Percentiles rank a stretch among this genome's conserved stretches.
Conservation (phyloP, 2,113 vertebrate genomes). For the Antechinus flavipes region DNA sequence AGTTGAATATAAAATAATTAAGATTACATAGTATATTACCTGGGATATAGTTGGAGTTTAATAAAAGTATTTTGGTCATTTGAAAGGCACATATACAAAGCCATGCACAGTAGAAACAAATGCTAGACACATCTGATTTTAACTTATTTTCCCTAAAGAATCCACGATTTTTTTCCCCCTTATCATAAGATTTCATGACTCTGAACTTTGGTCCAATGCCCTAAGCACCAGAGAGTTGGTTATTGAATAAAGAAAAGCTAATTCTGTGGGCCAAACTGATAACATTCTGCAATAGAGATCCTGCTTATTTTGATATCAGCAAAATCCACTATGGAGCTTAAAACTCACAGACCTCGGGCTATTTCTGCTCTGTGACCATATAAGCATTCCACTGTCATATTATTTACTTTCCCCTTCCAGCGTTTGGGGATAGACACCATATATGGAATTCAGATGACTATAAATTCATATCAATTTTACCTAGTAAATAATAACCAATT, state of each 20-base stretch:
- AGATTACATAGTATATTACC: neutral
- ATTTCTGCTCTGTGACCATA: constrained; percentile 55
- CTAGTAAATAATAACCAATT: neutral
- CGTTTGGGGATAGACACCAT: constrained; percentile 48
- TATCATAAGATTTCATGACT: constrained; percentile 24
- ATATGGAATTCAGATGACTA: constrained; percentile 44
- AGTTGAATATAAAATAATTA: neutral
- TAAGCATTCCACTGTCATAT: constrained; percentile 45
- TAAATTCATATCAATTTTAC: neutral
- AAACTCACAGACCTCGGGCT: constrained; percentile 57
- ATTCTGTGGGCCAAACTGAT: neutral
- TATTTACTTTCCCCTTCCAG: constrained; percentile 61
- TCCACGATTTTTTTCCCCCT: constrained; percentile 41
- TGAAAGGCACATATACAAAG: neutral
- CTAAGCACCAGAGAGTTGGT: neutral
- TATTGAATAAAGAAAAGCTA: constrained; percentile 40
- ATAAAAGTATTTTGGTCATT: neutral
- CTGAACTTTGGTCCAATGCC: constrained; percentile 51
- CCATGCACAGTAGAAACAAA: neutral
- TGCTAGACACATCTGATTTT: neutral
- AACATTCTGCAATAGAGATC: constrained; percentile 54
- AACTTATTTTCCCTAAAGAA: neutral
- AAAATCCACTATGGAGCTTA: constrained; percentile 45
- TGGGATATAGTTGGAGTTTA: neutral
- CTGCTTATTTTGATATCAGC: constrained; percentile 43